phyloP scores from a whole-genome alignment of 2,797 vertebrate species.

The Tangara arthus region DNA sequence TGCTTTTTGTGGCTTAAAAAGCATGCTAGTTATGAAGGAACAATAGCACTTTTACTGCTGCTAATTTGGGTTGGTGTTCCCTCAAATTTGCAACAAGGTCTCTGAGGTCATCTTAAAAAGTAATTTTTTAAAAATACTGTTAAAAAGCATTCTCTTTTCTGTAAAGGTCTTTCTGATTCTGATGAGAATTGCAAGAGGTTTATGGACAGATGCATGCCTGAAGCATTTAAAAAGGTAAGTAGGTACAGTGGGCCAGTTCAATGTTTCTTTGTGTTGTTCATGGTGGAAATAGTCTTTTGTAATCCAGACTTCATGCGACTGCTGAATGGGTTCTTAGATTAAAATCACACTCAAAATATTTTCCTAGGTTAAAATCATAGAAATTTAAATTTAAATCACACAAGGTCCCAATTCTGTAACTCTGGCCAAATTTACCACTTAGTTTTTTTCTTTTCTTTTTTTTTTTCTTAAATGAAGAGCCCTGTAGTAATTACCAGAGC shows the following conservation, averaged over 20 bases:
- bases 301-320: not conserved
- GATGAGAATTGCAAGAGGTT: constrained; percentile 99
- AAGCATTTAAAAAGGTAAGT: constrained; percentile 98
- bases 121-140: rapidly evolving
- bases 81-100: not conserved
- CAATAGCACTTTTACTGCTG: not conserved
- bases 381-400: not conserved
- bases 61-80: not conserved
- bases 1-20: not conserved
- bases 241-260: not conserved
- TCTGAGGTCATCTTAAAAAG: not conserved
- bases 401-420: not conserved
- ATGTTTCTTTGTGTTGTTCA: not conserved
- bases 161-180: constrained; percentile 91
- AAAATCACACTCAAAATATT: not conserved
- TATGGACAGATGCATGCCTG: constrained; percentile 97
- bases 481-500: not conserved
- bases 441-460: too few species aligned
- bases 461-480: not conserved
- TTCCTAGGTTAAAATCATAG: not conserved
- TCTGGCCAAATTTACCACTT: not conserved
- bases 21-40: not conserved
- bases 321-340: not conserved
- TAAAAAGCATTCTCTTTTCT: not conserved
- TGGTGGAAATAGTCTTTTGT: not conserved